phyloP scores from a whole-genome alignment of 2,113 vertebrate species.

The Bettongia penicillata region DNA sequence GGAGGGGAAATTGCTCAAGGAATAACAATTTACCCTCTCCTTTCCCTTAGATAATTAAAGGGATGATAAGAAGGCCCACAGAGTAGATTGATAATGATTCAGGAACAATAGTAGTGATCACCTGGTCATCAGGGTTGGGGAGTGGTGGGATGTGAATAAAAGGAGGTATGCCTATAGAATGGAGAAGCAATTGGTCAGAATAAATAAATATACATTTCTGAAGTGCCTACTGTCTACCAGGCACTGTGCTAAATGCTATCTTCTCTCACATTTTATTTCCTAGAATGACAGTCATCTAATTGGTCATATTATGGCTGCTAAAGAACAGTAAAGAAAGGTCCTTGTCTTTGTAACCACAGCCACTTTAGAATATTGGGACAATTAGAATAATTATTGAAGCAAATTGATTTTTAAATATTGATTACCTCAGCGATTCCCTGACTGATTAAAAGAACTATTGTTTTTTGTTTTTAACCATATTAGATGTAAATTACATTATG shows the following conservation, averaged over 20 bases:
- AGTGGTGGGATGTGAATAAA: too few species aligned
- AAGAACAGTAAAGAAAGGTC: neutral
- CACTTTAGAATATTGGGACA: neutral
- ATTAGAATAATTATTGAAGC: neutral
- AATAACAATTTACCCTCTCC: neutral
- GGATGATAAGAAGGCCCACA: neutral
- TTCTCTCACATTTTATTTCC: neutral
- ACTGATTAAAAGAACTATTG: neutral
- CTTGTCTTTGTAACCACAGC: neutral
- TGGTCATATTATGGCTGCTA: neutral
- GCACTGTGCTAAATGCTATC: neutral
- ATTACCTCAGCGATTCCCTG: neutral
- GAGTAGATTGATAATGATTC: neutral
- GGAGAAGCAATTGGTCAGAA: neutral
- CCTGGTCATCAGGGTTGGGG: neutral
- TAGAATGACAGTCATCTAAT: neutral
- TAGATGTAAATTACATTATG: neutral
- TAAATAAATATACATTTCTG: neutral
- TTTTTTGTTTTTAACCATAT: neutral
- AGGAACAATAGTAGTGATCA: neutral
- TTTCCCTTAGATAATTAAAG: neutral
- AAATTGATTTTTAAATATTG: neutral
- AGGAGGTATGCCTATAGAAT: accelerated
- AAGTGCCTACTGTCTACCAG: neutral
- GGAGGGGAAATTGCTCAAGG: neutral